Percentiles rank a stretch among this genome's conserved stretches.
phyloP scores from a whole-genome alignment of 2,797 vertebrate species.

The Alca torda region DNA sequence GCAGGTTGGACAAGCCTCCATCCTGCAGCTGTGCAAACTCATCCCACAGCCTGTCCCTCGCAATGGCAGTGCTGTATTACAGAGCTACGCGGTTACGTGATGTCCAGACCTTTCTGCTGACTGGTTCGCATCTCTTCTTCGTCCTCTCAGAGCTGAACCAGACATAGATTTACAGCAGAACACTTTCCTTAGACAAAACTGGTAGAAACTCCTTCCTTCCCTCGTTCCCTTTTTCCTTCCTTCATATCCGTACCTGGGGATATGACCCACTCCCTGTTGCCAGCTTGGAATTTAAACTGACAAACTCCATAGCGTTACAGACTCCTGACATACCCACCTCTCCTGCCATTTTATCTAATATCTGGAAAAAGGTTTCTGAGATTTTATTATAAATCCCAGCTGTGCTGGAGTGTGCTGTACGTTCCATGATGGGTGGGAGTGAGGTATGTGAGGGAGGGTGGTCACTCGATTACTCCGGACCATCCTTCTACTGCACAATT shows the following conservation, averaged over 20 bases:
- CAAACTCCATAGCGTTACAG: background rate
- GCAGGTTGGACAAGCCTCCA: background rate
- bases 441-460: background rate
- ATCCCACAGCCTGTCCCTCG: background rate
- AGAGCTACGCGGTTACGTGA: background rate
- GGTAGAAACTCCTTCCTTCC: background rate
- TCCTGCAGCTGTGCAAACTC: background rate
- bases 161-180: background rate
- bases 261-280: background rate
- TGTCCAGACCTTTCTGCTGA: background rate
- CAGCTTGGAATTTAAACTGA: background rate
- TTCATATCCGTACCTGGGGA: background rate
- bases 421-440: rapidly evolving
- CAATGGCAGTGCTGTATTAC: background rate
- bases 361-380: background rate
- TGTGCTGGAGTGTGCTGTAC: background rate
- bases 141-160: background rate
- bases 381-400: background rate
- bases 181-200: background rate
- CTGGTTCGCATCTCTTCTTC: background rate
- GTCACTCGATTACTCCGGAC: rapidly evolving
- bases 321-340: background rate
- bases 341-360: background rate
- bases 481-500: background rate
- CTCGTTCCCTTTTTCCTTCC: background rate